Base-by-base conservation (phyloP, 2,113 vertebrate species). In the Scophthalmus maximus region DNA sequence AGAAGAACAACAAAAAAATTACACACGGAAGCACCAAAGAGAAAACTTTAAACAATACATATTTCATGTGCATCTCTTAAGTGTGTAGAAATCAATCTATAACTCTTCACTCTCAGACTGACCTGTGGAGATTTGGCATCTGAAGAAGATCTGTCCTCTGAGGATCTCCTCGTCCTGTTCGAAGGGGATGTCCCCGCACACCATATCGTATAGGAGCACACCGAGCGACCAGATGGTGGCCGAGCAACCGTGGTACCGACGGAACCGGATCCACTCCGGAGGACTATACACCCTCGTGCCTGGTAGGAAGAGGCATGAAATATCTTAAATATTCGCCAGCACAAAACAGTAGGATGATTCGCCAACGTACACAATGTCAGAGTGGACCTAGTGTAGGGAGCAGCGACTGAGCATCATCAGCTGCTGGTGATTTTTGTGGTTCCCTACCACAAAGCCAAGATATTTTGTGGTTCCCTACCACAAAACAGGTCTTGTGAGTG, bases 181-280 rank as follows among this genome's bases (percentile, higher is more conserved):
- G 5, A 98, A 98, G 17, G 97, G 96, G 79, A 98, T 96, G 85
- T 98, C 97, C 5, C 97, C 97, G 0, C 96, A 97, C 46, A 98
- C 96, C 96, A 98, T 97, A 86, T 98, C 96, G 0, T 96, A 98
- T 1, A 98, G 91, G 30, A 98, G 88, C 73, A 98, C 96, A 0
- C 97, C 97, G 61, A 98, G 86, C 2, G 97, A 98, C 97, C 97
- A 98, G 25, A 97, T 94, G 0, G 97, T 96, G 29, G 97, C 97
- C 1, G 96, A 96, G 55, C 95, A 93, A 0, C 97, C 97, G 9
- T 98, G 96, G 88, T 98, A 98, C 75, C 95, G 92, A 72, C 95
- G 95, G 79, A 95, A 95, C 56, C 94, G 94, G 73, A 98, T 96
- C 97, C 96, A 98, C 86, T 98, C 96, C 0, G 96, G 96, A 17